Conservation (phyloP, 2,888 invertebrate species). For the Neoascia interrupta region DNA sequence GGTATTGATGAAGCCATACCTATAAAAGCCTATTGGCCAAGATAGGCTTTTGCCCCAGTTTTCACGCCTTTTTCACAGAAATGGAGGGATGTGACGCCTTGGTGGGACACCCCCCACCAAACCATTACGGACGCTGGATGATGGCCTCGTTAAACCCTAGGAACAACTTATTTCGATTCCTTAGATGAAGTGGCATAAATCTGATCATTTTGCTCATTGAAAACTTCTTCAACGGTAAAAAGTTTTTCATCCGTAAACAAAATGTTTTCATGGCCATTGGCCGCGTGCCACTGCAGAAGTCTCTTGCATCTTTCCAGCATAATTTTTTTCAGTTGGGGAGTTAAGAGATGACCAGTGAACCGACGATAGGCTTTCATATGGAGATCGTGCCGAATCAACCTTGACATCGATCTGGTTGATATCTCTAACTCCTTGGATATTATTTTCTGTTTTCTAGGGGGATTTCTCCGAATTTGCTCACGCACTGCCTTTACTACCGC, state of each 20-base stretch:
- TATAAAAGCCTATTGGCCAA: background rate
- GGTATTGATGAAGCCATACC: background rate
- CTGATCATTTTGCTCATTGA: too few relatives aligned
- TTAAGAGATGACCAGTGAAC: too few relatives aligned
- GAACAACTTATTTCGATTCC: background rate
- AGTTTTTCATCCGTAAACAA: too few relatives aligned
- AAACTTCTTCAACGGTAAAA: too few relatives aligned
- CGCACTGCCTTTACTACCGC: constrained; percentile 16
- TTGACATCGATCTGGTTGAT: constrained; percentile 12
- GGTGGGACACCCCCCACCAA: constrained; percentile 6
- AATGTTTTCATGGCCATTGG: too few relatives aligned
- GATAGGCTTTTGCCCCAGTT: background rate
- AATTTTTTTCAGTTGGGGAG: constrained; percentile 1
- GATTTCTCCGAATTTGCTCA: constrained; percentile 24
- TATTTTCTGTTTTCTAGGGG: constrained; percentile 32
- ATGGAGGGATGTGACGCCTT: constrained; percentile 7
- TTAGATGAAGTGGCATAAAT: constrained; percentile 2
- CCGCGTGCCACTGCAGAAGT: too few relatives aligned
- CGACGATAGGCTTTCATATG: too few relatives aligned
- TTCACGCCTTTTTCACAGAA: background rate
- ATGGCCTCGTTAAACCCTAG: constrained; percentile 6
- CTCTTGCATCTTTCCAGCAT: constrained; percentile 1
- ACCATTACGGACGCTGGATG: constrained; percentile 16
- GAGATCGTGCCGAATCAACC: too few relatives aligned
- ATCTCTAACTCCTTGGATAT: constrained; percentile 16